These are phyloP conservation scores for Enteromius mattozi DNA, from an alignment of 2,797 vertebrate species.

Conservation along the genomic window DNA sequence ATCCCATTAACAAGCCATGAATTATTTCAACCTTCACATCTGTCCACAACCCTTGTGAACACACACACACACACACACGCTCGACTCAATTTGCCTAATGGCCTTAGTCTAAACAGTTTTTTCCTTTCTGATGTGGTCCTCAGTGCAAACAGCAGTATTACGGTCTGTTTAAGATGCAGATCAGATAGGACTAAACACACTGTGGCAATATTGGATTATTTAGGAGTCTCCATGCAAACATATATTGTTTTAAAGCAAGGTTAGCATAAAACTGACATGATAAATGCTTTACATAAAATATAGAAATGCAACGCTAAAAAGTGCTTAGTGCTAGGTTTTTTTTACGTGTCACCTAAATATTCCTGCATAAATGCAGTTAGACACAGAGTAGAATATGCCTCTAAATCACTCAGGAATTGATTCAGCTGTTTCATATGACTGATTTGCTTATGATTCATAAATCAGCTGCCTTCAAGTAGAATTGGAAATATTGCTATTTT, in stretches of 20 bases:
- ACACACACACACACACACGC: conserved; percentile 45
- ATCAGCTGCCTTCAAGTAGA: neutral
- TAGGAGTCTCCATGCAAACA: conserved; percentile 11
- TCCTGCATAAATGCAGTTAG: neutral
- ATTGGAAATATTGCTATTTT: conserved; percentile 1
- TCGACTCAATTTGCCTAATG: conserved; percentile 72
- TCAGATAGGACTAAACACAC: conserved; percentile 41
- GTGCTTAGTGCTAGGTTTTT: neutral
- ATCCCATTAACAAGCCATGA: conserved; percentile 77
- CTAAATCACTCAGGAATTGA: neutral
- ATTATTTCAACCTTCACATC: conserved; percentile 73
- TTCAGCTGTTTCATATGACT: neutral
- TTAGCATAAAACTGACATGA: neutral
- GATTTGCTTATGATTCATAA: neutral
- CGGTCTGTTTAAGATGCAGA: conserved; percentile 37
- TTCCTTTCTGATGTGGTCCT: conserved; percentile 34
- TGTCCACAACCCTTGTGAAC: conserved; percentile 50
- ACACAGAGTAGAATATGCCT: neutral
- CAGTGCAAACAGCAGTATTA: conserved; percentile 52
- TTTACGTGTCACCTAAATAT: neutral
- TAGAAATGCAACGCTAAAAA: neutral
- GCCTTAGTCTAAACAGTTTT: conserved; percentile 59
- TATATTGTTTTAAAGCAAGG: neutral
- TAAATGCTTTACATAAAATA: neutral
- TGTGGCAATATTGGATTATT: conserved; percentile 28